Base-by-base conservation (phyloP, 2,888 invertebrate species). In the Athrips mouffetella region DNA sequence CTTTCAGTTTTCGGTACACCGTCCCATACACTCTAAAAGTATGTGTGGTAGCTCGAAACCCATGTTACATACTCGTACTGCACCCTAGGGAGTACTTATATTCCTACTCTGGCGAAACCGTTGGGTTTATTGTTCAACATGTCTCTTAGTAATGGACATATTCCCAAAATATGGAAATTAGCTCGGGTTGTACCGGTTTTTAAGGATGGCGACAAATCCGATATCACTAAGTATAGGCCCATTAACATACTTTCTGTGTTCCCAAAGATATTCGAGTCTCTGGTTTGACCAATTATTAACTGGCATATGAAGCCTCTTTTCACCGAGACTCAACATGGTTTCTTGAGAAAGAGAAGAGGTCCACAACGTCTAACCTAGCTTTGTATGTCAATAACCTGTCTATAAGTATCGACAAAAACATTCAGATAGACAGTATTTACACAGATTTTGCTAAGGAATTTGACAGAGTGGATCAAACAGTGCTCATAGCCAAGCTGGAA, bases 261-360 rank as follows among this genome's bases (percentile, higher is more conserved):
- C n/a, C n/a, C n/a, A n/a, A n/a, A n/a, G n/a, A n/a, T n/a, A n/a
- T n/a, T n/a, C n/a, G n/a, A n/a, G n/a, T n/a, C n/a, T n/a, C n/a
- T n/a, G n/a, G n/a, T n/a, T n/a, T n/a, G n/a, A n/a, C n/a, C n/a
- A 1, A 29, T 47, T n/a, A 46, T 59, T 3, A 39, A 39, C 6
- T 42, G 45, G 6, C 47, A 52, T 27, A 44, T 55, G 13, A 49
- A 49, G 6, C 21, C 20, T 16, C 11, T 45, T 35, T 13, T 55
- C 10, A 42, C 10, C 40, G 6, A 15, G 2, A 6, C 45, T 1
- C 58, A 58, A 20, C 57, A 58, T 27, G 58, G 58, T 1, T 63
- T 63, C 29, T 16, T 57, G 1, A 47, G 44, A 20, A n/a, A n/a
- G n/a, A n/a, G n/a, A 15, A 10, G 1, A 47, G 53, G 8, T 62